A percentile compares a stretch with the other conserved stretches of the same genome.
Conservation (phyloP, 2,888 invertebrate species). For the Boloria selene region DNA sequence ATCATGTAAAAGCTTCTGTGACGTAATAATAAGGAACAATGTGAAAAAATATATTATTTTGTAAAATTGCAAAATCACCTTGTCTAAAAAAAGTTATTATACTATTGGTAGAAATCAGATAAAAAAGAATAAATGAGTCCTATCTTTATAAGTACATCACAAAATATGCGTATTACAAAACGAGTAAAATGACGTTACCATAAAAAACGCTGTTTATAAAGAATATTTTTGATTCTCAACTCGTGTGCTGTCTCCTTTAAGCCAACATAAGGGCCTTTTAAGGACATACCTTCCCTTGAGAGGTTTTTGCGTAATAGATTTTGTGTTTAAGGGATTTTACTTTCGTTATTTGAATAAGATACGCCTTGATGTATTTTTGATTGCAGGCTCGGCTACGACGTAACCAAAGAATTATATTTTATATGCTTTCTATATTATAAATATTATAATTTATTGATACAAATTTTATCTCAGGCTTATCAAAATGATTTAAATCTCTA, state of each 20-base stretch:
- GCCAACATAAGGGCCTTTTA: slow-evolving; percentile 36
- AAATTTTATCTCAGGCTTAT: too few relatives aligned
- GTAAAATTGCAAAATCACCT: too few relatives aligned
- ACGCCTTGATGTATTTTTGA: slow-evolving; percentile 39
- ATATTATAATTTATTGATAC: neutral
- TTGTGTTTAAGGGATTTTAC: slow-evolving; percentile 42
- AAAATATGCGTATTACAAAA: too few relatives aligned
- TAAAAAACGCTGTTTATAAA: slow-evolving; percentile 4
- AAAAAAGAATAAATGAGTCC: too few relatives aligned
- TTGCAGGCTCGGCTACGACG: slow-evolving; percentile 23
- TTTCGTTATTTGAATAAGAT: slow-evolving; percentile 40
- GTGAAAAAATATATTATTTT: too few relatives aligned
- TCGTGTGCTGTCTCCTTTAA: slow-evolving; percentile 26
- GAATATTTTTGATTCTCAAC: slow-evolving; percentile 10
- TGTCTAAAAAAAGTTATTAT: too few relatives aligned
- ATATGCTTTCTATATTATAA: neutral
- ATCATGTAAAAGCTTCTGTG: too few relatives aligned
- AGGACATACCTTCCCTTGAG: slow-evolving; percentile 40
- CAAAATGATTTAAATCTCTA: too few relatives aligned
- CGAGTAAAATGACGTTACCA: neutral
- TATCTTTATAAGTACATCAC: too few relatives aligned
- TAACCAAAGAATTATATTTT: slow-evolving; percentile 10
- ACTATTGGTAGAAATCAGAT: too few relatives aligned
- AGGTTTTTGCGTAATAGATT: slow-evolving; percentile 44
- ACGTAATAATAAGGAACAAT: too few relatives aligned